Evolutionary conservation across 2,113 vertebrate species (phyloP), one percentile per base, ranked within the genome.

Genomic region (Anarrhichthys ocellatus): DNA sequence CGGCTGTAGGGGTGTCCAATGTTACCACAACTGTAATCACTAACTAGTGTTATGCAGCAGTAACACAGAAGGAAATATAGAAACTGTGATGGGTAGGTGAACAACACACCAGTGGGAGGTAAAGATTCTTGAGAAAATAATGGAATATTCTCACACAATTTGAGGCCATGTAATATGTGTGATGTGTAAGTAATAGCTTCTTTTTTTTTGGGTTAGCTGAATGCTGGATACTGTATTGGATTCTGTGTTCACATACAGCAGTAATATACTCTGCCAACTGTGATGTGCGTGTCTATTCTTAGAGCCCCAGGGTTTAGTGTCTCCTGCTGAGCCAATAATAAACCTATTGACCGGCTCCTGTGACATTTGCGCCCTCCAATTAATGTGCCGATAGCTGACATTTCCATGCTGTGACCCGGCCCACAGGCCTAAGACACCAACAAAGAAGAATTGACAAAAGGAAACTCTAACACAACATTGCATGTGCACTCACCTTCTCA

Each of bases 401-500:
- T 92, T 92, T 91, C 42, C 89, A 70, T 83, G 84, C 79, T 85
- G 88, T 48, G 86, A 82, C 80, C 67, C 14, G 2, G 63, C 52
- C 52, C 76, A 65, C 7, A 29, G 76, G 63, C 74, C 78, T 8
- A 20, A 67, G 50, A 63, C 65, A 32, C 15, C 32, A 52, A 77
- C 44, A n/a, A 80, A 50, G 24, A 62, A 71, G 50, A 82, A 20
- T 27, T 48, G 50, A 68, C 46, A 67, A 81, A 81, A 58, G 62
- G 27, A 44, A 85, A 77, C 29, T 63, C 40, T 9, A 15, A 63
- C 27, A n/a, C 14, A 15, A 6, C n/a, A 17, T 13, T 20, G 27
- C 54, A 22, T n/a, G 63, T 36, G 14, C 59, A 73, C 96, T 91
- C 83, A 98, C 98, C 96, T 97, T 98, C 65, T 97, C 97, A 4